Conservation (phyloP, 2,888 invertebrate species). For the Platypus cylindrus region DNA sequence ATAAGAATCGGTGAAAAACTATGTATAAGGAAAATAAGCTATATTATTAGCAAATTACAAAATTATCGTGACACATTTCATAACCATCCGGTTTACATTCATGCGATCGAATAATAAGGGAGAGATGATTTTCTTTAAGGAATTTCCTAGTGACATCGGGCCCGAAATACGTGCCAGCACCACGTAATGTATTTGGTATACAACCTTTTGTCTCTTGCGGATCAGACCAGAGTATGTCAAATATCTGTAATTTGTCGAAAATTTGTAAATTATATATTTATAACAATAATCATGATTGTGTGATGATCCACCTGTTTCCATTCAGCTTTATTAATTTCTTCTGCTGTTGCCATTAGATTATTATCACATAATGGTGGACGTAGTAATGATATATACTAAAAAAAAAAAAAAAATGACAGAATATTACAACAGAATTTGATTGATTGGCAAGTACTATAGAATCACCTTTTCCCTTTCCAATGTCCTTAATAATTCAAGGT, state of each 20-base stretch:
- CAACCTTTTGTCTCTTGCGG: slow-evolving; percentile 70
- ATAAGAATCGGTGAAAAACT: not conserved
- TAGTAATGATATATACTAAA: slow-evolving; percentile 75
- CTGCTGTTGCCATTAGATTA: slow-evolving; percentile 48
- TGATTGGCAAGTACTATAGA: slow-evolving; percentile 58
- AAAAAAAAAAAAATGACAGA: no score
- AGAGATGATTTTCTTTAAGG: slow-evolving; percentile 61
- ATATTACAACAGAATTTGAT: no score
- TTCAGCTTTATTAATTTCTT: slow-evolving; percentile 67
- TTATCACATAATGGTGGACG: slow-evolving; percentile 68
- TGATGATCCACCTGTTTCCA: slow-evolving; percentile 67
- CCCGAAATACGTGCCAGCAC: slow-evolving; percentile 89
- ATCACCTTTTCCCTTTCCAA: slow-evolving; percentile 69
- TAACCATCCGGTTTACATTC: slow-evolving; percentile 91
- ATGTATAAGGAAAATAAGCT: not conserved
- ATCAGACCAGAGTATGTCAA: slow-evolving; percentile 90
- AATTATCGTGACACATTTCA: slow-evolving; percentile 72
- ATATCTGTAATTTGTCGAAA: no score
- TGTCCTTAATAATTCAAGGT: slow-evolving; percentile 64
- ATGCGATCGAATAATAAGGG: slow-evolving; percentile 75
- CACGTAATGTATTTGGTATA: slow-evolving; percentile 69
- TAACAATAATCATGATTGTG: slow-evolving; percentile 6
- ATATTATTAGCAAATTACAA: slow-evolving; percentile 41
- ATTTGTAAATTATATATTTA: no score
- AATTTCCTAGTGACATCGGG: slow-evolving; percentile 75